Base-by-base conservation (phyloP, 1,140 invertebrate species). In the Anoplophora glabripennis region DNA sequence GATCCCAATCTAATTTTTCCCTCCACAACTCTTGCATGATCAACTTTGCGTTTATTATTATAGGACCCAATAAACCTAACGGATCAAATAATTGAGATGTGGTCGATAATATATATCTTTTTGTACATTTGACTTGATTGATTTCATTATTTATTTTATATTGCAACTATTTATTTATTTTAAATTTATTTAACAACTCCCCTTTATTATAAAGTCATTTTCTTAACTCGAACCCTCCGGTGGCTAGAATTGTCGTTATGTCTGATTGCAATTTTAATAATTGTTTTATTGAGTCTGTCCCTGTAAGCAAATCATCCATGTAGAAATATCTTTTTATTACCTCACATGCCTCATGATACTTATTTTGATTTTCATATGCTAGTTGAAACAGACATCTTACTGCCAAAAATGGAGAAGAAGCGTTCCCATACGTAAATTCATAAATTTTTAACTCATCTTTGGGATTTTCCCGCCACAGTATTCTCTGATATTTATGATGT, bases 161-260 rank as follows among this genome's bases (percentile, higher is more conserved):
- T 33, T 53, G 11, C 1, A 53, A 40, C 4, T 49, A 1, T 9
- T 56, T 17, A 51, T 45, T 33, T 46, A 47, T 15, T 14, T 56
- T n/a, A 47, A 56, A 53, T 18, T 53, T 42, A 45, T 53, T 18
- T 34, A 56, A n/a, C 4, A 44, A 12, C 11, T 42, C 21, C 8
- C 4, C 8, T 44, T 55, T 53, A 52, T 75, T 76, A 0, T 64
- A 67, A 3, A 53, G 54, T 73, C 76, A 79, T 70, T 78, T 78
- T 46, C 71, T 58, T 18, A 77, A 57, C 40, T 69, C n/a, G 42
- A 79, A 74, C 28, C 47, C 40, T 2, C 21, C 60, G 11, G 12
- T 21, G 21, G 40, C 12, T 37, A 58, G 21, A 15, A 61, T 49
- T 9, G 15, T 41, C 38, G 5, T 40, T 9, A 7, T 49, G 7